Conservation (phyloP, 2,797 vertebrate species). For the Merluccius polli region DNA sequence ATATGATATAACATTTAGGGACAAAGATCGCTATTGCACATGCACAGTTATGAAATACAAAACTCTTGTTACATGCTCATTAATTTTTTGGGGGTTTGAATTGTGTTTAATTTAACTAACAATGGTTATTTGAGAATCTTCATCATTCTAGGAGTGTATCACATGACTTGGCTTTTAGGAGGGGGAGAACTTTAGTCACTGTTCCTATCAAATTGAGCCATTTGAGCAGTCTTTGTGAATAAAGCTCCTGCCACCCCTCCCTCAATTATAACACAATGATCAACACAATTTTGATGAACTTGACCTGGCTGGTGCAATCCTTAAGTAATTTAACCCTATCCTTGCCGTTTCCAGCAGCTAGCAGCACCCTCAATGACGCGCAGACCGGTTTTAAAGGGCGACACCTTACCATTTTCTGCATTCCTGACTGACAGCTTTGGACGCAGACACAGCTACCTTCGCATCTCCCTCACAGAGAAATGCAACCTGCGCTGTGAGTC, state of each 20-base stretch:
- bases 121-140: no score
- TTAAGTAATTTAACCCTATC: neutral
- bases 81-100: no score
- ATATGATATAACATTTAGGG: no score
- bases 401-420: slow-evolving; percentile 78
- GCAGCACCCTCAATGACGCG: slow-evolving; percentile 32
- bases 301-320: neutral
- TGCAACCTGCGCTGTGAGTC: slow-evolving; percentile 97
- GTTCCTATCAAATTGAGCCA: neutral
- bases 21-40: no score
- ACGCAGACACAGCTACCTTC: slow-evolving; percentile 88
- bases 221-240: neutral
- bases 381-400: slow-evolving; percentile 58
- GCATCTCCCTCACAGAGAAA: slow-evolving; percentile 94
- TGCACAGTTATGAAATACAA: no score
- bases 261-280: neutral
- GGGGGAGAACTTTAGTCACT: neutral
- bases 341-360: slow-evolving; percentile 57
- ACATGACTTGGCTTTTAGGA: no score
- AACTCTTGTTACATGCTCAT: no score
- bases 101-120: no score
- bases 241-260: neutral
- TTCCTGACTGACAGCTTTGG: slow-evolving; percentile 89
- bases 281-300: neutral
- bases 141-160: no score